Evolutionary conservation across 2,888 invertebrate genomes (phyloP).

Genomic region (Clivina fossor): DNA sequence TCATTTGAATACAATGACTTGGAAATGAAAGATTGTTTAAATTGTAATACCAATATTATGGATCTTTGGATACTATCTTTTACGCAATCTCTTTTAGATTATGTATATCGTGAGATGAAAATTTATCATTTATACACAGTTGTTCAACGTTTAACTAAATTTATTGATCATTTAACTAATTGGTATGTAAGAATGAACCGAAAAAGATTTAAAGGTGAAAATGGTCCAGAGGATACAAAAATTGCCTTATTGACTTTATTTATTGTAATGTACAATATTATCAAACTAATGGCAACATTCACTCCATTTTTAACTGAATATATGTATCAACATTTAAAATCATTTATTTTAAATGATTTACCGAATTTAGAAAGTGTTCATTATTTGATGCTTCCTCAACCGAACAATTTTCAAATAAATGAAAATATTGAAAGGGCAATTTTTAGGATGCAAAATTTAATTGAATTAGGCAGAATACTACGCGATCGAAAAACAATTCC

Average conservation of each 20-base stretch:
- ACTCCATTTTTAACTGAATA: conserved; percentile 95
- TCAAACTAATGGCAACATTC: conserved; percentile 94
- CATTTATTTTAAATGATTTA: conserved; percentile 60
- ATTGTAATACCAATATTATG: conserved; percentile 73
- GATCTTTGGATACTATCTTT: conserved; percentile 97
- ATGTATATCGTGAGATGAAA: conserved; percentile 90
- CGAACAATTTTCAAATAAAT: conserved; percentile 73
- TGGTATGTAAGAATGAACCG: conserved; percentile 99
- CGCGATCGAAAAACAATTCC: conserved; percentile 93
- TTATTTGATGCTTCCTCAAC: conserved; percentile 84
- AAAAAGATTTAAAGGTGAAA: conserved; percentile 90
- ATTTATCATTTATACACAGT: conserved; percentile 95
- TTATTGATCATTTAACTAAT: conserved; percentile 96
- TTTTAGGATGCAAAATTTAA: conserved; percentile 89
- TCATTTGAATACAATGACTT: conserved; percentile 51
- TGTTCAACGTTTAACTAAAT: conserved; percentile 89
- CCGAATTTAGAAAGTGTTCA: conserved; percentile 79
- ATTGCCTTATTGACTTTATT: conserved; percentile 86
- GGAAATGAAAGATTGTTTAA: conserved; percentile 38
- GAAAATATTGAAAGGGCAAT: conserved; percentile 87
- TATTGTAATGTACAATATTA: conserved; percentile 84
- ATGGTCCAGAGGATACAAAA: conserved; percentile 76
- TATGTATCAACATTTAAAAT: conserved; percentile 87
- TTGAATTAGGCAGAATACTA: conserved; percentile 90
- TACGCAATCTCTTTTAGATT: conserved; percentile 88